Percentiles rank a stretch among this genome's conserved stretches.
Evolutionary conservation across 1,140 invertebrate species (phyloP).

Genomic region (Drosophila insularis): DNA sequence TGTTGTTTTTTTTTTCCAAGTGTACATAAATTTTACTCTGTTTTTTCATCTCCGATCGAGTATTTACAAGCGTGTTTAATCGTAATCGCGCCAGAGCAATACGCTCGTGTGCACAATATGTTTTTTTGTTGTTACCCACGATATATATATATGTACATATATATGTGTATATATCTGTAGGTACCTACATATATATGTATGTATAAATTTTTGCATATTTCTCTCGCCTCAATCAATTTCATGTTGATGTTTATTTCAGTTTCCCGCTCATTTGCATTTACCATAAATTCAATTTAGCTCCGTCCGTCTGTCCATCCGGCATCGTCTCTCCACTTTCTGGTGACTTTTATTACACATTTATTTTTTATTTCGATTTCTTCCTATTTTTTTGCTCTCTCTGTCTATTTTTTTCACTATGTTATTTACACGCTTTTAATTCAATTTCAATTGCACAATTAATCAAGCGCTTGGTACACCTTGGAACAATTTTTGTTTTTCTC

Average conservation of each 20-base stretch:
- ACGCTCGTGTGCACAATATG: conserved; percentile 50
- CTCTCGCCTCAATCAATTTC: conserved; percentile 62
- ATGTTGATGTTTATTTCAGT: conserved; percentile 55
- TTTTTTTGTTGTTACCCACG: conserved; percentile 20
- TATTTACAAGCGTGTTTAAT: conserved; percentile 79
- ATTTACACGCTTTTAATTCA: conserved; percentile 76
- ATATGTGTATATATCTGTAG: conserved; percentile 1
- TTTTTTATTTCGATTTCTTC: conserved; percentile 39
- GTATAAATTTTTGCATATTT: conserved; percentile 39
- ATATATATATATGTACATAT: conserved; percentile 12
- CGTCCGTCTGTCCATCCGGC: not conserved
- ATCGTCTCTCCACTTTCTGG: conserved; percentile 24
- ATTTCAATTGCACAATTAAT: conserved; percentile 77
- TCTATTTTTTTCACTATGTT: conserved; percentile 10
- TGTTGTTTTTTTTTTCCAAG: not conserved
- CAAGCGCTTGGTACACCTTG: conserved; percentile 74
- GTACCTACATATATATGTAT: not conserved
- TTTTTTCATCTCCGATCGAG: conserved; percentile 49
- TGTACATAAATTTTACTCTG: conserved; percentile 28
- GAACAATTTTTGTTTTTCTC: conserved; percentile 16
- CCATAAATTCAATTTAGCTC: conserved; percentile 75
- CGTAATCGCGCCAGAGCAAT: conserved; percentile 58
- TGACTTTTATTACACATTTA: conserved; percentile 40
- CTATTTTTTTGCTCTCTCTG: not conserved
- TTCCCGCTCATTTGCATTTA: conserved; percentile 75